phyloP scores from a whole-genome alignment of 2,888 invertebrate genomes.

The Patella ulyssiponensis region DNA sequence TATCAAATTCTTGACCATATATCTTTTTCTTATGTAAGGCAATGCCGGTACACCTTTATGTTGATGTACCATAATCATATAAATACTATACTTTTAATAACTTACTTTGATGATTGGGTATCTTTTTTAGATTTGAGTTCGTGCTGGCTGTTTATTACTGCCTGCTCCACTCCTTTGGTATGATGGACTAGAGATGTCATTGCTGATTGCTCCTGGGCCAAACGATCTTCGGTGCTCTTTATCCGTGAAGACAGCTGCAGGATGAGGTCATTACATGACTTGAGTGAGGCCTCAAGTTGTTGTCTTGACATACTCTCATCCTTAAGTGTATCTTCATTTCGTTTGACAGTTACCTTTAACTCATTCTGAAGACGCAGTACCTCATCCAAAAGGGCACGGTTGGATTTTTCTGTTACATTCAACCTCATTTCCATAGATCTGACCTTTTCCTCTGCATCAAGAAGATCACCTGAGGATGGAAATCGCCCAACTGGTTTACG shows the following conservation, averaged over 20 bases:
- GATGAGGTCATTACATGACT: slow-evolving; percentile 66
- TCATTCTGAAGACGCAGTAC: slow-evolving; percentile 70
- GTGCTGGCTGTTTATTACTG: slow-evolving; percentile 65
- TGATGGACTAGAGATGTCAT: slow-evolving; percentile 63
- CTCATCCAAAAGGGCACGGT: slow-evolving; percentile 71
- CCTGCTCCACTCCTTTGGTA: slow-evolving; percentile 68
- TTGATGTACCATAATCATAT: too few relatives aligned
- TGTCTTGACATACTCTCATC: slow-evolving; percentile 66
- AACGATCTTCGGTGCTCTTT: slow-evolving; percentile 66
- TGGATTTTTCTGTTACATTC: slow-evolving; percentile 69
- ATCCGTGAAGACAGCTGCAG: slow-evolving; percentile 63
- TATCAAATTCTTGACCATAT: too few relatives aligned
- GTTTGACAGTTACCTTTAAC: slow-evolving; percentile 55
- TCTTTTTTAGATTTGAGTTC: slow-evolving; percentile 63
- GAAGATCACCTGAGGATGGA: slow-evolving; percentile 37
- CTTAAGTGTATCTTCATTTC: slow-evolving; percentile 64
- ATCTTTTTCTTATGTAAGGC: too few relatives aligned
- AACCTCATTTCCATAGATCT: slow-evolving; percentile 67
- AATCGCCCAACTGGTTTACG: slow-evolving; percentile 12
- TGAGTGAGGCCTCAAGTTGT: slow-evolving; percentile 66
- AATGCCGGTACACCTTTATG: too few relatives aligned
- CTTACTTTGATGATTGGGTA: slow-evolving; percentile 57
- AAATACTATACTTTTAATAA: background rate
- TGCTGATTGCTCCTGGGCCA: slow-evolving; percentile 64
- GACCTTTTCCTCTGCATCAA: slow-evolving; percentile 58